phyloP scores from a whole-genome alignment of 2,113 vertebrate species.

The Leptocoma aspasia region DNA sequence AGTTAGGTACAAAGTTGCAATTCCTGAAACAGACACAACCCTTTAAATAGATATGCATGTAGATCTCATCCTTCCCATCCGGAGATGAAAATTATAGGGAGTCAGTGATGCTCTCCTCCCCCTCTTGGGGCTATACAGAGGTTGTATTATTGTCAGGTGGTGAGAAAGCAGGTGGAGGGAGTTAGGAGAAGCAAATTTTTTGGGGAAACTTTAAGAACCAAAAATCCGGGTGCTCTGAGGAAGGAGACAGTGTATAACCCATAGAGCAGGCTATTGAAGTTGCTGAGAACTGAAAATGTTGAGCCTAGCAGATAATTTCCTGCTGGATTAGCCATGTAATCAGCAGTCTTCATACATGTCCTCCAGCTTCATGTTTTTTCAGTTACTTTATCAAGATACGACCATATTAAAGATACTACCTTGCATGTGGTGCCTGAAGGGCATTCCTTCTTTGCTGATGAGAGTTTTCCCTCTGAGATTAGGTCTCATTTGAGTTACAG shows the following conservation, averaged over 20 bases:
- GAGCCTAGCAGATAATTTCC: not conserved
- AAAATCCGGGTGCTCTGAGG: not conserved
- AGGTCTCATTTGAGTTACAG: not conserved
- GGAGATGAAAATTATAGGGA: slow-evolving; percentile 46
- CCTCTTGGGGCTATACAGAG: not conserved
- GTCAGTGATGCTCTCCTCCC: slow-evolving; percentile 26
- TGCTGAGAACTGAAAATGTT: not conserved
- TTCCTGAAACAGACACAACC: slow-evolving; percentile 12
- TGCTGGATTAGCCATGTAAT: not conserved
- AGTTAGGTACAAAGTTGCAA: slow-evolving; percentile 30
- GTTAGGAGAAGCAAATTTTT: not conserved
- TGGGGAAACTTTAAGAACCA: not conserved
- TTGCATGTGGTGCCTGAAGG: not conserved
- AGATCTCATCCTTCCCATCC: slow-evolving; percentile 40
- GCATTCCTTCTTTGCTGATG: not conserved
- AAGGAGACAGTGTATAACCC: not conserved
- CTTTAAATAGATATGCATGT: slow-evolving; percentile 39
- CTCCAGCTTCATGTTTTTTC: not conserved
- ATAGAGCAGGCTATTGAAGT: not conserved
- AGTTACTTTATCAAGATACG: not conserved
- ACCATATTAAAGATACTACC: not conserved
- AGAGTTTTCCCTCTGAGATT: not conserved
- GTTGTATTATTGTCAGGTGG: not conserved
- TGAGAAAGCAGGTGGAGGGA: not conserved
- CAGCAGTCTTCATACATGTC: not conserved